Base-by-base conservation (phyloP, 2,888 invertebrate genomes). In the Pseudolycoriella hygida region DNA sequence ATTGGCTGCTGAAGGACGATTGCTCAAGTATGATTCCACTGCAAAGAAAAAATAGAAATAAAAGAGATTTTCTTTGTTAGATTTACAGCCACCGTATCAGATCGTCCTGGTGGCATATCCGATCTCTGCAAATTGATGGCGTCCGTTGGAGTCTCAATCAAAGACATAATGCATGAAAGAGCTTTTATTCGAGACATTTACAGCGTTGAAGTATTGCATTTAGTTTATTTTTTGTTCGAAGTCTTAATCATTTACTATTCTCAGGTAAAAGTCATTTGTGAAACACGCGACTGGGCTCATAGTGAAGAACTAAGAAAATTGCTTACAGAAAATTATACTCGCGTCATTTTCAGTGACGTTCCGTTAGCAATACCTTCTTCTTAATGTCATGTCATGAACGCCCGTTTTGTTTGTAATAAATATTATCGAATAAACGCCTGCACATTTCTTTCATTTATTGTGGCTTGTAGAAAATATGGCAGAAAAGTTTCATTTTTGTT, bases 161-260 rank as follows among this genome's bases (percentile, higher is more conserved):
- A 94, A 63, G 94, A 94, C 58, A 90, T 96, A 48, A 83, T 89
- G 66, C 94, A 96, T 61, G 94, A 96, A 60, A 72, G 94, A 45
- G 93, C 94, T 2, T 94, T 93, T 93, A 76, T 94, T 12, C 79
- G 78, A 48, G 93, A 96, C 60, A 83, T 96, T 42, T 92, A 90
- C 60, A 76, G 77, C 52, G 80, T 80, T 17, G 74, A 77, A 60
- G 76, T 73, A 56, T 17, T 40, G 5, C 4, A 30, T 8, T 30
- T 3, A 4, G 2, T 1, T 25, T 48, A 31, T 43, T 17, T 42
- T 43, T 31, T 15, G 40, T 30, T 48, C 4, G 37, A 14, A 38
- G n/a, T 25, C 34, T 18, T n/a, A 48, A 47, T 50, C 51, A 45
- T 47, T 44, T 48, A 66, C 15, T 10, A 14, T 67, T 51, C 62